Evolutionary conservation across 1,140 invertebrate species (phyloP), one percentile per base, ranked within the genome.

Genomic region (Cotesia chilonis): DNA sequence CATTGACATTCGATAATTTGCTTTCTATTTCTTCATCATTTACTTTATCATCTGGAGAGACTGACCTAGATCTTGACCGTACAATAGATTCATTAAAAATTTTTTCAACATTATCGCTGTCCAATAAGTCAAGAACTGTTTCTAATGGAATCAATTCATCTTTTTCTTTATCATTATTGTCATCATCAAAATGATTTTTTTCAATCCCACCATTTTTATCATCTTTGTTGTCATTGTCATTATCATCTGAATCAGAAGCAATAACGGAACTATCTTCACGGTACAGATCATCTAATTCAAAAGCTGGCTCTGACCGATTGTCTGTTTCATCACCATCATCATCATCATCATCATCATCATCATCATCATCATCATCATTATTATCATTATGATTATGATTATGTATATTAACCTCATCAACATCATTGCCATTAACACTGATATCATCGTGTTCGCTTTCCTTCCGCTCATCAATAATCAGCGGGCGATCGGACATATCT

Each of bases 271-370:
- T 87, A 20, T 86, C 84, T 51, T 87, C 85, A 0, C 84, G 79
- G 59, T 87, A 87, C 2, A 86, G 69, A 80, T 87, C 84, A 9
- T 87, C 84, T n/a, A 86, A 61, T 3, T 83, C 84, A 4, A 82
- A 83, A 1, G 76, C 74, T 4, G 77, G 76, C 10, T 80, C 79
- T 47, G 82, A 85, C 7, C 74, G 71, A 36, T 74, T 75, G 10
- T 83, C 82, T 4, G 55, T 75, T 14, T 85, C 83, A 3, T 83
- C 81, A 3, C 83, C 81, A 37, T 85, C 85, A 36, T 81, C 84
- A 60, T 82, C 82, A 47, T 75, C 80, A 4, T 71, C 71, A 0
- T 84, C 80, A 5, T 83, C 78, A 10, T 82, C 82, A 47, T 75
- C 80, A 4, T 71, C 71, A 0, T 84, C 80, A 5, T 83, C 78